phyloP scores from a whole-genome alignment of 2,888 invertebrate species.

The Oscheius sp. region DNA sequence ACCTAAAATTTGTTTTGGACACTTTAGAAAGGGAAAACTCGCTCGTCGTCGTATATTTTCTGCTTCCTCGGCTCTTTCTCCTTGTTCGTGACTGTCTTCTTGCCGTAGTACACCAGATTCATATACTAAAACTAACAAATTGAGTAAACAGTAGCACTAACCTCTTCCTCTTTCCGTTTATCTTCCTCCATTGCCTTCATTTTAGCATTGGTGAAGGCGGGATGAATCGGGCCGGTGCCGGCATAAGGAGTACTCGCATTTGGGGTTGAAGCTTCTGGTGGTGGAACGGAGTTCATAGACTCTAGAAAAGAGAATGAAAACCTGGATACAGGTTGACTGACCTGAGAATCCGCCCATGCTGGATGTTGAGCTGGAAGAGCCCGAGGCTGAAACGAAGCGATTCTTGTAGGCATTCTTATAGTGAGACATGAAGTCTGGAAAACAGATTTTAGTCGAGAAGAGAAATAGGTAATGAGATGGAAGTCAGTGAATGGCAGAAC shows the following conservation, averaged over 20 bases:
- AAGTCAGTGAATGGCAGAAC: no score
- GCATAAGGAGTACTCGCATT: constrained; percentile 37
- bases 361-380: constrained; percentile 24
- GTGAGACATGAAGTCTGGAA: constrained; percentile 16
- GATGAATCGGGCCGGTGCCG: constrained; percentile 37
- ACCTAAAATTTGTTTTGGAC: constrained; percentile 42
- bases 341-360: constrained; percentile 2
- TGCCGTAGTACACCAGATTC: constrained; percentile 53
- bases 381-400: constrained; percentile 40
- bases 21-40: constrained; percentile 39
- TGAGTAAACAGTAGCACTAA: constrained; percentile 15
- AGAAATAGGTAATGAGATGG: no score
- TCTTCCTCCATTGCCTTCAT: constrained; percentile 42
- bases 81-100: not conserved
- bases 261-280: constrained; percentile 46
- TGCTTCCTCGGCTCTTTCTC: constrained; percentile 41
- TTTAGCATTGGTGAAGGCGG: constrained; percentile 36
- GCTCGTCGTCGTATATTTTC: constrained; percentile 61
- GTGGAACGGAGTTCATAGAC: constrained; percentile 58
- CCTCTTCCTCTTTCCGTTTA: constrained; percentile 58
- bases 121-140: constrained; percentile 45
- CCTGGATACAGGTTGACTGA: not conserved
- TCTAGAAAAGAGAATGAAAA: constrained; percentile 22
- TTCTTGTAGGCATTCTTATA: constrained; percentile 34
- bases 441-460: not conserved